Evolutionary conservation across 37 sponge, comb jelly and placozoan genomes (phyloP).

Genomic region (Chondrilla cf. caribensis): DNA sequence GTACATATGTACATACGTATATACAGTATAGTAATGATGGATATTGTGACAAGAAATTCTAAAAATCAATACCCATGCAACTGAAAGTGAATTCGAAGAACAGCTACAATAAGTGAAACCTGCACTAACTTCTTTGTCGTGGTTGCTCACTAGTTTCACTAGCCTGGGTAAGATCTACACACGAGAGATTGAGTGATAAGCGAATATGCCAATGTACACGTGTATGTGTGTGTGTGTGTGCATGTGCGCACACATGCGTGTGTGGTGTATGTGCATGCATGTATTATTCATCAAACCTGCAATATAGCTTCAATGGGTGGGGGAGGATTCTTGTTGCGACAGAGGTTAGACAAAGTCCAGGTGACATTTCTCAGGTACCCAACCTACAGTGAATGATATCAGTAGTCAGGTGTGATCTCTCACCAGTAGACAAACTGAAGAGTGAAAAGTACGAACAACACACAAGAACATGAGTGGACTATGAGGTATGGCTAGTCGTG

Average conservation of each 20-base stretch:
- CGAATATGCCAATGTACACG: too few species aligned
- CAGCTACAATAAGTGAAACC: too few species aligned
- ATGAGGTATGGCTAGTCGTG: background rate
- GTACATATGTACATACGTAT: too few species aligned
- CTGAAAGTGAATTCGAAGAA: too few species aligned
- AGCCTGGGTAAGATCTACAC: slow-evolving; percentile 66
- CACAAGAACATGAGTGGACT: background rate
- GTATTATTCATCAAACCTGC: slow-evolving; percentile 41
- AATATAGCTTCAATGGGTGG: slow-evolving; percentile 81
- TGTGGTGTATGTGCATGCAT: background rate
- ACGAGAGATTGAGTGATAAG: too few species aligned
- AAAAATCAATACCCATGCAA: too few species aligned
- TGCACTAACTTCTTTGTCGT: slow-evolving; percentile 54
- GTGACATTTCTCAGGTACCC: slow-evolving; percentile 77
- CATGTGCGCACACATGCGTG: background rate
- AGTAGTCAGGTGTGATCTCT: background rate
- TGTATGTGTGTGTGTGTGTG: too few species aligned
- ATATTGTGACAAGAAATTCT: too few species aligned
- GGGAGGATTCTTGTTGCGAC: slow-evolving; percentile 93
- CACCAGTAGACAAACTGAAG: background rate
- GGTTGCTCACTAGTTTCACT: slow-evolving; percentile 42
- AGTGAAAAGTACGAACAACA: background rate
- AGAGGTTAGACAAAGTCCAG: slow-evolving; percentile 93
- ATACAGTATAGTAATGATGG: too few species aligned
- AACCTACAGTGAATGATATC: slow-evolving; percentile 43